Evolutionary conservation across 2,888 invertebrate species (phyloP).

Genomic region (Chrysolina haemoptera): DNA sequence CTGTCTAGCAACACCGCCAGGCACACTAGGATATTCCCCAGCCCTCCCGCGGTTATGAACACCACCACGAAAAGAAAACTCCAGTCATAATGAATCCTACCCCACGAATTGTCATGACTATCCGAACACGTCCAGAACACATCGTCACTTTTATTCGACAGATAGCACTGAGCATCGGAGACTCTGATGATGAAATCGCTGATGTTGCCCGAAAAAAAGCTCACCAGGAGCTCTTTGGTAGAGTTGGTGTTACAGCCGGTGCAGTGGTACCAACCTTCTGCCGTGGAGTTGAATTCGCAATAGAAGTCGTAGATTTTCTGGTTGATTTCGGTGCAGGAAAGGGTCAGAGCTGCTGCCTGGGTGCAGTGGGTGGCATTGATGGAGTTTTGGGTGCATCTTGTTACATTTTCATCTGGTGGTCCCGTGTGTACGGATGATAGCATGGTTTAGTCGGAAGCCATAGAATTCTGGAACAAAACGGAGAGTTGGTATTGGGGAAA

Average conservation of each 20-base stretch:
- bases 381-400: slow-evolving; percentile 49
- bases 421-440: slow-evolving; percentile 48
- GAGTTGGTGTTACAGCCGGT: slow-evolving; percentile 54
- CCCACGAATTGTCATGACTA: slow-evolving; percentile 45
- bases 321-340: slow-evolving; percentile 54
- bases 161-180: slow-evolving; percentile 54
- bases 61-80: slow-evolving; percentile 87
- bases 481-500: neutral
- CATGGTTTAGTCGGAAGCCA: slow-evolving; percentile 53
- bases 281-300: slow-evolving; percentile 54
- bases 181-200: slow-evolving; percentile 57
- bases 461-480: slow-evolving; percentile 29
- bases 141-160: slow-evolving; percentile 56
- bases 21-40: slow-evolving; percentile 95
- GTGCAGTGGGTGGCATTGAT: slow-evolving; percentile 45
- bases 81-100: slow-evolving; percentile 78
- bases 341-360: slow-evolving; percentile 45
- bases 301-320: slow-evolving; percentile 56
- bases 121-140: slow-evolving; percentile 60
- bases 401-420: slow-evolving; percentile 29
- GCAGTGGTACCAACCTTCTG: slow-evolving; percentile 51
- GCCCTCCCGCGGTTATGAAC: slow-evolving; percentile 89
- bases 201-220: slow-evolving; percentile 51
- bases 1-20: slow-evolving; percentile 93
- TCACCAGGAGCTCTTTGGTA: slow-evolving; percentile 48